A percentile compares a stretch with the other conserved stretches of the same genome.
phyloP scores from a whole-genome alignment of 2,797 vertebrate genomes.

The Hypotaenidia philippensis region DNA sequence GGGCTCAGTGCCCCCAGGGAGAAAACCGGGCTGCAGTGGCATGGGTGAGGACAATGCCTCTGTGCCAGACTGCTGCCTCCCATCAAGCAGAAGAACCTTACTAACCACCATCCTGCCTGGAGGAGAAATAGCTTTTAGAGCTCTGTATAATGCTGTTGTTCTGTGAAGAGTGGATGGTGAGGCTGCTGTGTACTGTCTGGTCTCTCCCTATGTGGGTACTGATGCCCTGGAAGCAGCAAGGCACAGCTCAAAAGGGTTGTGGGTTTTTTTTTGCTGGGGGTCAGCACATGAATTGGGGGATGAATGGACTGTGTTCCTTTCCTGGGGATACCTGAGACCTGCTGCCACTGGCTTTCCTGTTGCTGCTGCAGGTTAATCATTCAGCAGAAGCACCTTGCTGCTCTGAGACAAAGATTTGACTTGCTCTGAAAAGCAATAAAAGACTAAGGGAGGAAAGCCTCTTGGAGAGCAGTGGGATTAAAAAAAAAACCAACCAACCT shows the following conservation, averaged over 20 bases:
- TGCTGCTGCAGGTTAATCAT: neutral
- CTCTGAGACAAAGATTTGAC: neutral
- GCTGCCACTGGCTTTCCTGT: neutral
- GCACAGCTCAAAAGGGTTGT: accelerated
- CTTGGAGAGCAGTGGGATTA: neutral
- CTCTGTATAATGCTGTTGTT: neutral
- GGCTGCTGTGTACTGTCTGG: neutral
- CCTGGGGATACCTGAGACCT: accelerated
- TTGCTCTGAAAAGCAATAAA: neutral
- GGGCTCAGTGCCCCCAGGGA: accelerated
- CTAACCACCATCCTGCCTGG: neutral
- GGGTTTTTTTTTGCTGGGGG: neutral
- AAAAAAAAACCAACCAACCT: neutral
- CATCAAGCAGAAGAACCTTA: neutral
- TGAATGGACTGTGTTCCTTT: neutral
- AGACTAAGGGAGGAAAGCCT: neutral
- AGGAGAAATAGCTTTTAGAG: neutral
- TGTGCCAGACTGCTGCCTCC: neutral
- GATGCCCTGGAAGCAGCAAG: neutral
- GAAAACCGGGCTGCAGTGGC: accelerated
- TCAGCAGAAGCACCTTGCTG: neutral
- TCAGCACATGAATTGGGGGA: neutral
- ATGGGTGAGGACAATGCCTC: neutral
- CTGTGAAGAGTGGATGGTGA: neutral
- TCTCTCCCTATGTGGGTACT: neutral